Evolutionary conservation across 2,797 vertebrate species (phyloP).

Genomic region (Galago senegalensis): DNA sequence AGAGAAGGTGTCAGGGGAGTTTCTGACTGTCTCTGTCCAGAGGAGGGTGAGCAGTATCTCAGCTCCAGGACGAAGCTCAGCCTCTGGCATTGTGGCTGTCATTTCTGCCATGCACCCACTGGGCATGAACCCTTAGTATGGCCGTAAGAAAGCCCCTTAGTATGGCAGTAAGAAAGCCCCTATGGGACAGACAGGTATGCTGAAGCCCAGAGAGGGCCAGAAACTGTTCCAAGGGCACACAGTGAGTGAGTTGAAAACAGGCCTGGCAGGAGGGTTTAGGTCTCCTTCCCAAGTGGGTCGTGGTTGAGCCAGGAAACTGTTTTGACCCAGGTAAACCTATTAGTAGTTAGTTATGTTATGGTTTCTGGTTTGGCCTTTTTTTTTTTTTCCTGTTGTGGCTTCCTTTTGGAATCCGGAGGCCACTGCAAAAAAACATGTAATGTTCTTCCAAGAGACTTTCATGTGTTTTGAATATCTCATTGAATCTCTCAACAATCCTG

Average conservation of each 20-base stretch:
- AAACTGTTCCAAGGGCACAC: neutral
- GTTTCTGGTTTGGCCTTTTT: neutral
- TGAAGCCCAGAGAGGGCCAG: neutral
- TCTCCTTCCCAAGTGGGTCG: neutral
- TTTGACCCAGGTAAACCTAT: neutral
- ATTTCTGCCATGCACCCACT: constrained; percentile 5
- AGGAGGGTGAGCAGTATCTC: neutral
- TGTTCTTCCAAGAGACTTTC: constrained; percentile 32
- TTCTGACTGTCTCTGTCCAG: neutral
- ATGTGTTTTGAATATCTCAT: neutral
- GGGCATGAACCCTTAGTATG: constrained; percentile 40
- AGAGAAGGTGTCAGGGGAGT: neutral
- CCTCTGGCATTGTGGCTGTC: constrained; percentile 17
- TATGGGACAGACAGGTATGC: neutral
- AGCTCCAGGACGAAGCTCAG: constrained; percentile 20
- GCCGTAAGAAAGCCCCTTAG: constrained; percentile 2
- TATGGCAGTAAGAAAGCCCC: constrained; percentile 27
- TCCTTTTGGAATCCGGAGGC: neutral
- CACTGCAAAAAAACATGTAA: constrained; percentile 12
- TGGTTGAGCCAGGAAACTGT: neutral
- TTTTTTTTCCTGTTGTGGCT: neutral
- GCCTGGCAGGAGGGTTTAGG: neutral
- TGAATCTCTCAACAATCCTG: neutral
- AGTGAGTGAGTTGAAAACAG: neutral
- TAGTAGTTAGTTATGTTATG: neutral